Evolutionary conservation across 2,797 vertebrate genomes (phyloP), one percentile per base, ranked within the genome.

Genomic region (Alfaro cultratus): DNA sequence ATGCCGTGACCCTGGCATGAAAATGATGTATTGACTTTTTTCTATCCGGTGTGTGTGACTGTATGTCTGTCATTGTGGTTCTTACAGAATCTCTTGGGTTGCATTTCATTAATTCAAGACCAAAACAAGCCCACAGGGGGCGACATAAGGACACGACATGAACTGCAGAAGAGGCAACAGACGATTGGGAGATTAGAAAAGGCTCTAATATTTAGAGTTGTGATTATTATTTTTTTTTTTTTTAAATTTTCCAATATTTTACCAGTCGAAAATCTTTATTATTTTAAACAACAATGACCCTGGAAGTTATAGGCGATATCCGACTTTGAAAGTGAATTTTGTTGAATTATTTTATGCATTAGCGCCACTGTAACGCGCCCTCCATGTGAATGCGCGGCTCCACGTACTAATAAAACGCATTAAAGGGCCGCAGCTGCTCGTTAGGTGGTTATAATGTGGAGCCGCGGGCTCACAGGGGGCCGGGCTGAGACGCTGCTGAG

Each of bases 101-200:
- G 46, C 16, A 18, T 79, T 36, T 1, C 26, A 76, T 21, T 9
- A 26, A 55, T 41, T 62, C 41, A 80, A 23, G 13, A 74, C 85
- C 80, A 51, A n/a, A 83, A 72, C 0, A 62, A 47, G 67, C 94
- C 95, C 16, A 91, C 88, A 95, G 95, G 85, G 91, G 95, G 95
- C 94, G 93, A 89, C 86, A 86, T 87, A 80, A 67, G 81, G 80
- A 86, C 91, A 73, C 83, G 45, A n/a, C 82, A 70, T 6, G 62
- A 73, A 31, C 47, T 76, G n/a, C 11, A 55, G 11, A 72, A 29
- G 39, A 46, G n/a, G 39, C 11, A 45, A 46, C 29, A 72, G 26
- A 23, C 64, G 34, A 21, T 36, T 18, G 34, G 34, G 62, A 43
- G 41, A 78, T 21, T 11, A 31, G 10, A 70, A 75, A 51, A 53